Conservation (phyloP, 2,797 vertebrate species). For the Sebastes hubbsi region DNA sequence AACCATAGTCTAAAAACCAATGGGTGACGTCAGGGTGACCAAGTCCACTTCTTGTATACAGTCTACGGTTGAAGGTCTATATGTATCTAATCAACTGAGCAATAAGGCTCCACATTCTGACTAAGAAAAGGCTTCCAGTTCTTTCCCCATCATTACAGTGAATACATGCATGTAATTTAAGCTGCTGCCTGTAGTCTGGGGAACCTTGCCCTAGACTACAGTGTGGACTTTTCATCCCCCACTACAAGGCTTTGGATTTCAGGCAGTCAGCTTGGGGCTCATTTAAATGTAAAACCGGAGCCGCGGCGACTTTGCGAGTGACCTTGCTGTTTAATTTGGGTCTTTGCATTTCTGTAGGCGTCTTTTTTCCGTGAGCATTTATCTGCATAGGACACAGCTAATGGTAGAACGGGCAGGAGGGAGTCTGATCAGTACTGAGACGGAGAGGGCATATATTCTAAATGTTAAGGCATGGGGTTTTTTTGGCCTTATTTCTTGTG, state of each 20-base stretch:
- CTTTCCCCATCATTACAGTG: background rate
- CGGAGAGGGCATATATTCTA: background rate
- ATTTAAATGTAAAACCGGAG: constrained; percentile 46
- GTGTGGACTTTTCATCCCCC: background rate
- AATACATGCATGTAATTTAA: background rate
- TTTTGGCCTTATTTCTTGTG: background rate
- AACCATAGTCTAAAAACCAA: too few relatives aligned
- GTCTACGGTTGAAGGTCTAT: background rate
- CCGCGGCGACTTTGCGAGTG: background rate
- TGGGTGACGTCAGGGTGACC: too few relatives aligned
- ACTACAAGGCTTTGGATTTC: background rate
- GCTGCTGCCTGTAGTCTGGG: background rate
- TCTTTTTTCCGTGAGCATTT: background rate
- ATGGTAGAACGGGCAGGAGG: background rate
- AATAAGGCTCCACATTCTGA: background rate
- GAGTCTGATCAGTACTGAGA: constrained; percentile 4
- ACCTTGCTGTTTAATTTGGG: constrained; percentile 34
- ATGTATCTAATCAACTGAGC: background rate
- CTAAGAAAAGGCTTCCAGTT: background rate
- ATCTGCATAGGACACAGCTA: constrained; percentile 26
- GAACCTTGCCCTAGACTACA: background rate
- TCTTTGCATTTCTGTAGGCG: constrained; percentile 5
- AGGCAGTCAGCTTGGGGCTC: background rate
- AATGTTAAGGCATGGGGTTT: constrained; percentile 19
- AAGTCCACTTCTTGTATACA: too few relatives aligned